phyloP scores from a whole-genome alignment of 2,113 vertebrate species.

The Oreocharis arfaki region DNA sequence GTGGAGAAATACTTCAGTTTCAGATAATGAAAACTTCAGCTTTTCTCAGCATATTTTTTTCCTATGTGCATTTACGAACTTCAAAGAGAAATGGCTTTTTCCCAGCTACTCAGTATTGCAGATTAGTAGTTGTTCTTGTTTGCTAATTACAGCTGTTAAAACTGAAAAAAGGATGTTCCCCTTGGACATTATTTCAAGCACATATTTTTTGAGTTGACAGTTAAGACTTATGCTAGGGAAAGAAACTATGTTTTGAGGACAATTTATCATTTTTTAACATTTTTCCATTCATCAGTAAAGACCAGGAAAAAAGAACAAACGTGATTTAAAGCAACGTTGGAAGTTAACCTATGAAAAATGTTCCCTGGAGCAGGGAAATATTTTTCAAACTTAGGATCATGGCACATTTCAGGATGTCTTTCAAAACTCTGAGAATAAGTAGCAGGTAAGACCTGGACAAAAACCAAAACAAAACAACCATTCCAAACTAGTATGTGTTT shows the following conservation, averaged over 20 bases:
- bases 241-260: neutral
- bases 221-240: neutral
- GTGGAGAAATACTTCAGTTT: neutral
- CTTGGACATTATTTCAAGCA: neutral
- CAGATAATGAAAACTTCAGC: neutral
- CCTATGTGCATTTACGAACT: neutral
- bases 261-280: neutral
- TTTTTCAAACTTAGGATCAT: neutral
- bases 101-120: neutral
- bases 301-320: too few relatives aligned
- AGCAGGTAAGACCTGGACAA: neutral
- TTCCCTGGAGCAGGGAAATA: rapidly evolving
- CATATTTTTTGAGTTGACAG: neutral
- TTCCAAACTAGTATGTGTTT: neutral
- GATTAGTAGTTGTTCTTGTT: neutral
- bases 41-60: neutral
- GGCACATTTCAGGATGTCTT: neutral
- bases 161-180: neutral
- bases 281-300: neutral
- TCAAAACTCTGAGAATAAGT: neutral
- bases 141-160: neutral
- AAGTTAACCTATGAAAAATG: neutral
- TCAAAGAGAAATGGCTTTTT: neutral
- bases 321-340: neutral
- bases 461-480: neutral